Base-by-base conservation (phyloP, 2,797 vertebrate species). In the Perodicticus potto region DNA sequence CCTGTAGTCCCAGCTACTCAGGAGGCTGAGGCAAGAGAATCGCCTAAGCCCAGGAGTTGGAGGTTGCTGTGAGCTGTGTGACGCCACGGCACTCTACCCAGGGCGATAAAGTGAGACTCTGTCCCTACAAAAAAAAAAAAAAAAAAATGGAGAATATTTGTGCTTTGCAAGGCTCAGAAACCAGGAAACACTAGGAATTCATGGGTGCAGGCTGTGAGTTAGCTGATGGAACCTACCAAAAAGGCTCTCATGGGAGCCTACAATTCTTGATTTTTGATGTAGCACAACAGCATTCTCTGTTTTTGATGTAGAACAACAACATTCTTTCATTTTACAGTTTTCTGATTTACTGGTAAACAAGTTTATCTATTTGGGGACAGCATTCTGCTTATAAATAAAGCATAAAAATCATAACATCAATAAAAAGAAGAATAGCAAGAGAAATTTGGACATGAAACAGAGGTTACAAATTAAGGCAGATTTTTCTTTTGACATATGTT, bases 231-330 rank as follows among this genome's bases (percentile, higher is more conserved):
- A 37, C 70, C 96, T 91, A 29, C 73, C 43, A 49, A 43, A 93
- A 73, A 63, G 29, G 69, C 81, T 96, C 76, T 82, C 72, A 1
- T 0, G 85, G 77, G 85, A 61, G 29, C 17, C 10, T 6, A 55
- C 4, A 34, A 40, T 29, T 29, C 59, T 37, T 86, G 34, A 16
- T 27, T 67, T 72, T 88, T 94, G 70, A 96, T 95, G 93, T 95
- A 92, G 88, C 37, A 22, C 55, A 20, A 22, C 89, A 37, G 27
- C 4, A 63, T 61, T 93, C 84, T 74, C 92, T 45, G 65, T 86
- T 97, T 98, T 88, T 94, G 70, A 96, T 95, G 93, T 95, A 92
- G 88, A 34, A 22, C 55, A 20, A 22, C 89, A 37, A 29, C 4
- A 63, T 61, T 93, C 84, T 74, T 93, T 40, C 45, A 69, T 86